Conservation (phyloP, 2,797 vertebrate genomes). For the Morus bassanus region DNA sequence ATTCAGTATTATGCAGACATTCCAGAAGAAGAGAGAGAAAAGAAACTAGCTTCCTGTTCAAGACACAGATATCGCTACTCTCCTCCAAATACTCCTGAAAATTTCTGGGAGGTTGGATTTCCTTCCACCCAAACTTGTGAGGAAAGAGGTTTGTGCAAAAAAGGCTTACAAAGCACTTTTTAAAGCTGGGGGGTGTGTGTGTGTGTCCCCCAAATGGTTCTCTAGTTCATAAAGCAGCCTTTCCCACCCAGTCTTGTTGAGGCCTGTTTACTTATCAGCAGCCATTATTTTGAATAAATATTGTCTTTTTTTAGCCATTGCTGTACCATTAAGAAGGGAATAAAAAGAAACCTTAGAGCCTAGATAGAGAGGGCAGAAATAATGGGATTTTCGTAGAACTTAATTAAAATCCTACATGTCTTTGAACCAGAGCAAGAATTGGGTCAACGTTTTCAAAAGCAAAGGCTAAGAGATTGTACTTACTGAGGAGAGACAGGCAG, state of each 20-base stretch:
- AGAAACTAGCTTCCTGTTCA: constrained; percentile 90
- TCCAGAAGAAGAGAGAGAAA: constrained; percentile 86
- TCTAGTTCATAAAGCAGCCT: background rate
- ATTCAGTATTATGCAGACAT: constrained; percentile 91
- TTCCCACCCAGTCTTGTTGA: background rate
- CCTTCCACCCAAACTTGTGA: constrained; percentile 95
- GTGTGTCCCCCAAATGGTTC: background rate
- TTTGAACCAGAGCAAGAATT: background rate
- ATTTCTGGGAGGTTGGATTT: constrained; percentile 99
- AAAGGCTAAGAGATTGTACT: background rate
- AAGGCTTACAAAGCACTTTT: background rate
- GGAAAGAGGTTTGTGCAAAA: constrained; percentile 84
- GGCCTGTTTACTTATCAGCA: background rate
- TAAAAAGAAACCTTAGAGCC: background rate
- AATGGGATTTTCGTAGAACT: background rate
- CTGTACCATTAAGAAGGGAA: background rate
- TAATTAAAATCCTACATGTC: background rate
- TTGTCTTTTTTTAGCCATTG: background rate
- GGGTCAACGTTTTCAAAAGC: background rate
- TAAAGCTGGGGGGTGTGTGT: background rate
- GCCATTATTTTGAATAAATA: background rate
- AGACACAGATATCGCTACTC: constrained; percentile 90
- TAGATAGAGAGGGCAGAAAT: background rate
- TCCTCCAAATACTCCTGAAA: constrained; percentile 91
- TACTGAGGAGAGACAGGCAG: background rate